Evolutionary conservation across 37 sponge, comb jelly and placozoan species (phyloP).

Genomic region (Aphrocallistes beatrix): DNA sequence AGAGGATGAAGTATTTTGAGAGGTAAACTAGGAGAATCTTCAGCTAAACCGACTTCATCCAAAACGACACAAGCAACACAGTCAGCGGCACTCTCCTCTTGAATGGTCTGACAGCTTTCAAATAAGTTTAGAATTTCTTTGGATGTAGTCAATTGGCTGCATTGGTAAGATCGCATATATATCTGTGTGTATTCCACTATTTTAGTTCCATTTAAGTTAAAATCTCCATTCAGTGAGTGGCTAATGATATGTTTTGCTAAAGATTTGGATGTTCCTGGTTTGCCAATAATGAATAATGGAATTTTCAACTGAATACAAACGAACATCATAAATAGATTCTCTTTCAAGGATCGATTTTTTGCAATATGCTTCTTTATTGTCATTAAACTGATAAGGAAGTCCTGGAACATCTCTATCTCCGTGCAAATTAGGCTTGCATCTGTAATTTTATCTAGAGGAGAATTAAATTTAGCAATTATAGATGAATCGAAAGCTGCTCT

Average conservation of each 20-base stretch:
- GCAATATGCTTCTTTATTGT: slow-evolving; percentile 22
- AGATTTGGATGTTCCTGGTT: slow-evolving; percentile 40
- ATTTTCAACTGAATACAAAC: slow-evolving; percentile 41
- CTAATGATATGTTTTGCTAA: neutral
- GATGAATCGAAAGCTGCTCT: neutral
- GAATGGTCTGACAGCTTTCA: slow-evolving; percentile 1
- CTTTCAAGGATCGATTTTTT: slow-evolving; percentile 23
- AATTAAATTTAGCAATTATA: neutral
- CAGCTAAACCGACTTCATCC: slow-evolving; percentile 37
- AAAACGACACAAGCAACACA: slow-evolving; percentile 24
- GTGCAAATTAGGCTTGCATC: neutral
- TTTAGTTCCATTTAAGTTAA: slow-evolving; percentile 47
- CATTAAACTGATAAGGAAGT: slow-evolving; percentile 15
- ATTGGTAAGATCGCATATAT: slow-evolving; percentile 29
- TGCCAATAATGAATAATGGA: slow-evolving; percentile 38
- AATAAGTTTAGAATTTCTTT: neutral
- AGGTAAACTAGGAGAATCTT: slow-evolving; percentile 33
- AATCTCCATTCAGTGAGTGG: neutral
- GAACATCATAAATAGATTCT: slow-evolving; percentile 45
- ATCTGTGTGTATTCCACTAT: slow-evolving; percentile 20
- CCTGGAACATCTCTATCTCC: slow-evolving; percentile 21
- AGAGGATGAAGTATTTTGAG: slow-evolving; percentile 36
- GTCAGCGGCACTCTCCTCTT: neutral
- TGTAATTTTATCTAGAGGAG: neutral
- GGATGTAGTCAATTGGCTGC: slow-evolving; percentile 19